Base-by-base conservation (phyloP, 1,140 invertebrate genomes). In the Tyrophagus putrescentiae region DNA sequence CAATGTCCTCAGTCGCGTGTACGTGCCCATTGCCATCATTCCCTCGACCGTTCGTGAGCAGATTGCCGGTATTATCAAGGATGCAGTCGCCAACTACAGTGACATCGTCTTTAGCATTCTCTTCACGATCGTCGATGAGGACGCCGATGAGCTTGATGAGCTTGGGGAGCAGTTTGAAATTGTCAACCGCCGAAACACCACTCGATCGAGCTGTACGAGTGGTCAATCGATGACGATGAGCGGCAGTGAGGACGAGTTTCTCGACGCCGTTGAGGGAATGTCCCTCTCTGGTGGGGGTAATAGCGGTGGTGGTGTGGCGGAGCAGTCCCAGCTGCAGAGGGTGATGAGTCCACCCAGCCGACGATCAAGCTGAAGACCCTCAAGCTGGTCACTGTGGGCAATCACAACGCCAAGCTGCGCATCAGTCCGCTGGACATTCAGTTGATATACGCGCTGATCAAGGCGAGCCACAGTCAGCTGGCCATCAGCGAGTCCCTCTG, bases 371-470 rank as follows among this genome's bases (percentile, higher is more conserved):
- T 23, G 3, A 42, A 39, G 9, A 31, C 33, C 29, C 23, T 53
- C 13, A 36, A 62, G 56, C 45, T 64, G 25, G 48, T 64, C 28
- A 32, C 57, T 1, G 52, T 63, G 16, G 28, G 31, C 2, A 64
- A 64, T 60, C 39, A 60, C 32, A 62, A 59, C 9, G 25, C 18
- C 39, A 64, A 57, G 39, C 6, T 34, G 16, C 16, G 25, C 56
- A 21, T 64, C 4, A 64, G 25, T 62, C 48, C 57, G 39, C 28
- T 59, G 18, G 63, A 64, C 32, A 48, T 60, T 13, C 63, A 64
- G 18, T 33, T 62, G 18, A 29, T 64, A 44, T 41, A 59, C 39
- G 29, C 53, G 21, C 42, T 64, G 29, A 41, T 64, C 1, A 56
- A 58, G 6, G 60, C 56, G 9, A 56, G 32, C 3, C 32, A 62